A percentile compares a stretch with the other conserved stretches of the same genome.
Evolutionary conservation across 2,888 invertebrate species (phyloP).

Genomic region (Meghimatium bilineatum): DNA sequence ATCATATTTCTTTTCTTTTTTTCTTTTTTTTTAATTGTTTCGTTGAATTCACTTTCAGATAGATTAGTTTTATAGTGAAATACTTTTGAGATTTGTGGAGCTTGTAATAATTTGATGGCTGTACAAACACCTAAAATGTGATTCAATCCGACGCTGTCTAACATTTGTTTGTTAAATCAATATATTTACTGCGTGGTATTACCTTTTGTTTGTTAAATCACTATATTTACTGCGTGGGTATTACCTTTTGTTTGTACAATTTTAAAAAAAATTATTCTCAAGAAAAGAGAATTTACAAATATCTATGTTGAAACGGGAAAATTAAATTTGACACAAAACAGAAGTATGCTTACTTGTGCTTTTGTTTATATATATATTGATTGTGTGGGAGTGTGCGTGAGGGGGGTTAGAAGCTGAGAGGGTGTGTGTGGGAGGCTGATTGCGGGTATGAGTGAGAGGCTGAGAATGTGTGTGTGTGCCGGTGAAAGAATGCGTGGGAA

Average conservation of each 20-base stretch:
- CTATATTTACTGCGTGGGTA: background rate
- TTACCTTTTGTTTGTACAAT: too few species aligned
- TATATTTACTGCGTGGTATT: background rate
- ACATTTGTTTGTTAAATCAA: background rate
- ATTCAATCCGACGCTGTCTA: background rate
- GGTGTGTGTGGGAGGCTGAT: too few species aligned
- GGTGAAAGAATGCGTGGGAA: too few species aligned
- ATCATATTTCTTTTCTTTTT: too few species aligned
- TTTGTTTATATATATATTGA: background rate
- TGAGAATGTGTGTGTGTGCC: too few species aligned
- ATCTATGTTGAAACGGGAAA: conserved; percentile 10
- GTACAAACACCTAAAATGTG: background rate
- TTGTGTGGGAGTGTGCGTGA: background rate
- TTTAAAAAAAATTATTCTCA: background rate
- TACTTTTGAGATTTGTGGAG: too few species aligned
- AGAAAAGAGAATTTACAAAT: background rate
- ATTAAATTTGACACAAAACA: conserved; percentile 1
- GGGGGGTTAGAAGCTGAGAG: too few species aligned
- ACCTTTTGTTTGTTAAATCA: background rate
- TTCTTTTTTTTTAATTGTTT: too few species aligned
- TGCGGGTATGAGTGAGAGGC: too few species aligned
- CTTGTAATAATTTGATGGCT: background rate
- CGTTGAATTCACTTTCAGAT: too few species aligned
- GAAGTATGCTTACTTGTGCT: background rate
- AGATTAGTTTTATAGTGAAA: too few species aligned